Evolutionary conservation across 2,113 vertebrate species (phyloP).

Genomic region (Salvelinus sp.): DNA sequence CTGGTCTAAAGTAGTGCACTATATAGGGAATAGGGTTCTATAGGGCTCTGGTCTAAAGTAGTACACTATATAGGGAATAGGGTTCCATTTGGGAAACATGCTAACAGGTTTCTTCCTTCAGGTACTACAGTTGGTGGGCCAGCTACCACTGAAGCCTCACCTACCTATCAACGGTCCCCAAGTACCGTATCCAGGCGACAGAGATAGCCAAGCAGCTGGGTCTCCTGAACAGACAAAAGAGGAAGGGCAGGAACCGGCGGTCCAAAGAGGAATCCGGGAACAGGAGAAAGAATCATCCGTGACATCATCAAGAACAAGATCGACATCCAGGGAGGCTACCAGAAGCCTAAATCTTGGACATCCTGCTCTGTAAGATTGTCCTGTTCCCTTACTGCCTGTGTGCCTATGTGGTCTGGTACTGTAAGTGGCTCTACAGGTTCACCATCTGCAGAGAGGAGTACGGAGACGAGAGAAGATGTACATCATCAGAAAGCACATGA

Average conservation of each 20-base stretch:
- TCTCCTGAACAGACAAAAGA: constrained; percentile 89
- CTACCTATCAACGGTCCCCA: constrained; percentile 92
- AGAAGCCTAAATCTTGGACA: constrained; percentile 92
- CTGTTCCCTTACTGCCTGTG: constrained; percentile 85
- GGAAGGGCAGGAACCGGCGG: constrained; percentile 89
- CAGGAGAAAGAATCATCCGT: constrained; percentile 93
- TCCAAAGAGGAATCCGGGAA: constrained; percentile 93
- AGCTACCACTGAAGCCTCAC: constrained; percentile 96
- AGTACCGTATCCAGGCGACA: constrained; percentile 92
- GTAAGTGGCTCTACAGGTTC: constrained; percentile 89
- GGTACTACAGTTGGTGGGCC: constrained; percentile 98
- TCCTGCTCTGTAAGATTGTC: constrained; percentile 89
- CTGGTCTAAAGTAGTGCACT: no score
- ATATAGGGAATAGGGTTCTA: no score
- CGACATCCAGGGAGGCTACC: constrained; percentile 97
- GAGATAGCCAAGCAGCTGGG: constrained; percentile 94
- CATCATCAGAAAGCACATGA: constrained; percentile 91
- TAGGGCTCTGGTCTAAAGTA: no score
- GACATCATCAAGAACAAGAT: constrained; percentile 98
- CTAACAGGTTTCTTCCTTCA: constrained; percentile 43
- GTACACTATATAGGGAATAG: no score
- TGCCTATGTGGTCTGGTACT: constrained; percentile 84
- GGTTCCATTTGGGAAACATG: no score
- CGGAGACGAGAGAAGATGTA: constrained; percentile 88
- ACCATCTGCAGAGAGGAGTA: constrained; percentile 87